Evolutionary conservation across 2,888 invertebrate genomes (phyloP), one percentile per base, ranked within the genome.

Genomic region (Apotomis capreana): DNA sequence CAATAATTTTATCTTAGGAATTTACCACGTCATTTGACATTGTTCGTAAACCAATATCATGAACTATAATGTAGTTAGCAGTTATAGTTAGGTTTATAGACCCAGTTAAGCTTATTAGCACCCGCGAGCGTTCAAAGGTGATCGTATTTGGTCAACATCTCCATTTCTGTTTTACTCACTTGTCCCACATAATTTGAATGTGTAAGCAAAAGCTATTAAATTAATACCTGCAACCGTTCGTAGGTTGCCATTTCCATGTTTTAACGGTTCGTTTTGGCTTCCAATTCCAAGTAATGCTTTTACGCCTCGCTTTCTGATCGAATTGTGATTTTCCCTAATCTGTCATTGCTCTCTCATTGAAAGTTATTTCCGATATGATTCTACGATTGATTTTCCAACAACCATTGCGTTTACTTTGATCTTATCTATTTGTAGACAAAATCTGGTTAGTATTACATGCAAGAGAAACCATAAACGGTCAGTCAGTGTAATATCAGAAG

Each of bases 181-280:
- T 59, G 70, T 44, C 63, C 63, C 63, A 54, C 52, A 36, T 67
- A 55, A 46, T 61, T 61, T 55, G 49, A 71, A 51, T 67, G 54
- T 52, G 49, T 55, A 57, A 63, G 64, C 59, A 70, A 46, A 26
- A 49, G 60, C 26, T 51, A 67, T 67, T 61, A 68, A 68, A 62
- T 58, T 61, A 58, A 59, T 65, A 70, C 72, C 60, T 59, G 59
- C 68, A 54, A 36, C 52, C 37, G 15, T 37, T 55, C 52, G 46
- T 61, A 68, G 68, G 65, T 62, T 64, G 51, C 71, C 55, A 69
- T 67, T 74, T 73, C 70, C 73, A 74, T 73, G 68, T 70, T 70
- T 74, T 70, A 76, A 74, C 76, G 75, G 75, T 70, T 59, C 51
- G 46, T 55, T 55, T 54, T 55, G 55, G 60, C 49, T 54, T 49